Base-by-base conservation (phyloP, 53 echinoderm and acorn worm species). In the Echinometra lucunter region DNA sequence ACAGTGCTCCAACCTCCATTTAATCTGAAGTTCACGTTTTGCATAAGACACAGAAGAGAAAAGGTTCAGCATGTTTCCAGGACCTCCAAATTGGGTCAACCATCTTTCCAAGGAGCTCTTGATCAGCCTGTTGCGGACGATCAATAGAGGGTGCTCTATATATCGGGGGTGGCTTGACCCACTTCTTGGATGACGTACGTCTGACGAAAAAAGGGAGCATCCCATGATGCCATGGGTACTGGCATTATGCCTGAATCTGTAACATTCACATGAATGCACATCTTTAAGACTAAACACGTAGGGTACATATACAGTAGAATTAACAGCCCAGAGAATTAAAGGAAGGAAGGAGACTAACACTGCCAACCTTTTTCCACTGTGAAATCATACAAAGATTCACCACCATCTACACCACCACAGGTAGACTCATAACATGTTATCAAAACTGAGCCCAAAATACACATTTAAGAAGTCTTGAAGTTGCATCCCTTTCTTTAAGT, bases 131-230 rank as follows among this genome's bases (percentile, higher is more conserved):
- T 85, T 11, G 49, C 85, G 25, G 15, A 23, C 45, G 23, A 85
- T 85, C 85, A 85, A 85, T 85, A 85, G 28, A 17, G 53, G 28
- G 49, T 21, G 45, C 49, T 47, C 4, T 18, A 85, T 15, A 85
- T 49, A 49, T 49, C 53, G 30, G 85, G 49, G 30, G n/a, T 49
- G 85, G 45, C 85, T 85, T 49, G 85, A 85, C 85, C 85, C 85
- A 28, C 11, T 47, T 85, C 10, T 49, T 28, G 49, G 45, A 85
- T 85, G 85, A 49, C 85, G 85, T 85, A n/a, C 49, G 30, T 53
- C 47, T 28, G 85, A 85, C 49, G 30, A 30, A 49, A 49, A 85
- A 45, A 0, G 19, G 18, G 8, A 19, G 16, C 19, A 82, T 82
- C 49, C 49, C 85, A 49, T 49, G 27, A 49, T 85, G 85, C 49